These are phyloP conservation scores for Plodia interpunctella DNA, from an alignment of 1,140 invertebrate genomes.

Conservation along the genomic window DNA sequence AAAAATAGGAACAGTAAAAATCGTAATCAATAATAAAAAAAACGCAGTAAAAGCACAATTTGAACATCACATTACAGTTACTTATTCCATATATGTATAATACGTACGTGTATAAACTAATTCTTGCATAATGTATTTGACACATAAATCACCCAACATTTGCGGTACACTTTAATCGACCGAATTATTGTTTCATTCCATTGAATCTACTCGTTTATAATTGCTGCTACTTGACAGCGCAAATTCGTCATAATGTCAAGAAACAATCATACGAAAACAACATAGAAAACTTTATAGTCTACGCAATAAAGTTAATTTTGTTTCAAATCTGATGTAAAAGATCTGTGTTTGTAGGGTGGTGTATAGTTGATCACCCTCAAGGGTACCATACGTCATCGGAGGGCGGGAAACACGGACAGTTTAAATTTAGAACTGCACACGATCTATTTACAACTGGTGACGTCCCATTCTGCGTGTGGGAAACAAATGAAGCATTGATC, in stretches of 20 bases:
- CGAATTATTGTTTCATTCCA: conserved; percentile 6
- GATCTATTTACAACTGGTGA: conserved; percentile 36
- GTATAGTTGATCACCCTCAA: conserved; percentile 45
- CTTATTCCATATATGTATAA: no score
- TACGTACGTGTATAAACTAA: no score
- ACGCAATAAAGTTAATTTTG: background rate
- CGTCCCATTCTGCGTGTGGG: no score
- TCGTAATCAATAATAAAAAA: no score
- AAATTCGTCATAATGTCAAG: conserved; percentile 36
- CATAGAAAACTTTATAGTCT: background rate
- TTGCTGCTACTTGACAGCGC: conserved; percentile 33
- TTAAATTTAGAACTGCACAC: conserved; percentile 54
- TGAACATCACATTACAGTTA: no score
- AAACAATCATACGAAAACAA: conserved; percentile 12
- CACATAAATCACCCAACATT: background rate
- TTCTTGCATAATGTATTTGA: background rate
- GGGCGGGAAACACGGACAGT: conserved; percentile 41
- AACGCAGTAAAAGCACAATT: no score
- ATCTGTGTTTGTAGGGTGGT: background rate
- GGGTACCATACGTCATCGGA: conserved; percentile 53
- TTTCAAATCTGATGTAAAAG: background rate
- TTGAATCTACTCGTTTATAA: conserved; percentile 28
- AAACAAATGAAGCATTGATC: no score
- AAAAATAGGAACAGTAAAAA: no score
- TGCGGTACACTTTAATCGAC: background rate